Percentiles rank a stretch among this genome's conserved stretches.
phyloP scores from a whole-genome alignment of 2,797 vertebrate species.

The Lutjanus argentimaculatus region DNA sequence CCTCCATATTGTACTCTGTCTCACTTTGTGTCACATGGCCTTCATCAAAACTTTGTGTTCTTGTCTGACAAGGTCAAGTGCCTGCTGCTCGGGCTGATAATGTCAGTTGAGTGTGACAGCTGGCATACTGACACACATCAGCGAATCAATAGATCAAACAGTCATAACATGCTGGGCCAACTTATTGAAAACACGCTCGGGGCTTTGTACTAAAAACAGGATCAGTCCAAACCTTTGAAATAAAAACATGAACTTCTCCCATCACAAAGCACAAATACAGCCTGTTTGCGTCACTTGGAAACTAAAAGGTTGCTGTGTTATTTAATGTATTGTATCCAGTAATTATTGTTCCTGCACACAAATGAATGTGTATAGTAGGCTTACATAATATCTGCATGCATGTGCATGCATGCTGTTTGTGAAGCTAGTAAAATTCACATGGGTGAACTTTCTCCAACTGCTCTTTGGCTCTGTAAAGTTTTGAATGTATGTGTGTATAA shows the following conservation, averaged over 20 bases:
- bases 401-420: neutral
- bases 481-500: neutral
- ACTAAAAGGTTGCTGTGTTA: neutral
- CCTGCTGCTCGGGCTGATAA: slow-evolving; percentile 23
- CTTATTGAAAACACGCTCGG: neutral
- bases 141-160: slow-evolving; percentile 28
- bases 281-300: neutral
- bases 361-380: neutral
- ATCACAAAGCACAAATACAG: neutral
- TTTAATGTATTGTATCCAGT: slow-evolving; percentile 1
- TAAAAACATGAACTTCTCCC: slow-evolving; percentile 4
- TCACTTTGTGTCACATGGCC: slow-evolving; percentile 9
- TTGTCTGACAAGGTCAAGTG: slow-evolving; percentile 45
- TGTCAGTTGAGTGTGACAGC: slow-evolving; percentile 16
- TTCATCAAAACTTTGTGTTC: slow-evolving; percentile 12
- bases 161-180: slow-evolving; percentile 3
- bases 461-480: neutral
- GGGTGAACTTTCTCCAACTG: slow-evolving; percentile 1
- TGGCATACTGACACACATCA: slow-evolving; percentile 48
- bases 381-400: neutral
- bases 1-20: neutral
- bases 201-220: slow-evolving; percentile 1
- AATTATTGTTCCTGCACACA: neutral
- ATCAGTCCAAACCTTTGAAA: neutral
- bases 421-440: neutral